phyloP scores from a whole-genome alignment of 2,113 vertebrate species.

The Antechinus stuartii region DNA sequence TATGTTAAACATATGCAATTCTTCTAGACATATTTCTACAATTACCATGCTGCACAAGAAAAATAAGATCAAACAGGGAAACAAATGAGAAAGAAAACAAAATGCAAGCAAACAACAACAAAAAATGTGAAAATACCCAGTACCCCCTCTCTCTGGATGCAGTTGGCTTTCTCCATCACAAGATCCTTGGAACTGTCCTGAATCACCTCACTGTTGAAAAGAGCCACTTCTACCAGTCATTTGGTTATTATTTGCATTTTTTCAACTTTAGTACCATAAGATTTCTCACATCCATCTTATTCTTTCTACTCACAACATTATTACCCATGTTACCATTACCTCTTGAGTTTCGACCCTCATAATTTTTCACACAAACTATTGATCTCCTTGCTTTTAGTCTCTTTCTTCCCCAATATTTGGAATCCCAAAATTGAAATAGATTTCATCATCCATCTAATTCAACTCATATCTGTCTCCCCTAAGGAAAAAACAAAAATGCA shows the following conservation, averaged over 20 bases:
- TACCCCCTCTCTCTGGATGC: too few species aligned
- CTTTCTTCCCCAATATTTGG: background rate
- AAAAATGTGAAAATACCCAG: too few species aligned
- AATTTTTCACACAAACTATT: background rate
- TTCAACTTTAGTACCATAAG: background rate
- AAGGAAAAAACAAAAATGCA: background rate
- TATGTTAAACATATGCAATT: too few species aligned
- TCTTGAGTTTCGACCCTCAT: background rate
- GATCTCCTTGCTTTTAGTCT: background rate
- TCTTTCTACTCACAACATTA: background rate
- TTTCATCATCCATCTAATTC: background rate
- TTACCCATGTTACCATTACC: background rate
- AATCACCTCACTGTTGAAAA: too few species aligned
- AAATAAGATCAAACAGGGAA: too few species aligned
- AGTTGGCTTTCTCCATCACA: too few species aligned
- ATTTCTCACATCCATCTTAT: background rate
- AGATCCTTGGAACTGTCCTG: too few species aligned
- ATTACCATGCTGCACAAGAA: too few species aligned
- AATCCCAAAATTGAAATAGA: background rate
- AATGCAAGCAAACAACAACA: too few species aligned
- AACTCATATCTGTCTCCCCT: background rate
- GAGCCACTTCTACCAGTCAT: background rate
- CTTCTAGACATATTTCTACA: too few species aligned
- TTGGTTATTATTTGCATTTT: background rate
- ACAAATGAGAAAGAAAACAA: too few species aligned